Conservation (phyloP, 2,113 vertebrate genomes). For the Steatornis caripensis region DNA sequence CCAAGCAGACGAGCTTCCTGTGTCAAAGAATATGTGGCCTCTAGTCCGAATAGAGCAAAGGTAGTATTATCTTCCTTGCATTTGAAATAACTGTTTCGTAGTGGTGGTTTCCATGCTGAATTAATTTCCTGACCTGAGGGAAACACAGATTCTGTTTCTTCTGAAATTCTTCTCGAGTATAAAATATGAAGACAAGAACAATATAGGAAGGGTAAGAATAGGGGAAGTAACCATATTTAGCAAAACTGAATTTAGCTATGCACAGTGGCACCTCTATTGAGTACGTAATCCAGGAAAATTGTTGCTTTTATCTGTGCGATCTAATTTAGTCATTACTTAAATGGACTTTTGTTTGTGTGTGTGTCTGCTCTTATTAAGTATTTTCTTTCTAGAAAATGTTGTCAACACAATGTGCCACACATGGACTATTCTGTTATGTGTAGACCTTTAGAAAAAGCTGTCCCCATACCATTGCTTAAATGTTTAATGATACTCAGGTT, state of each 20-base stretch:
- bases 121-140: slow-evolving; percentile 62
- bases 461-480: not conserved
- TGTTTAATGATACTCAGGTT: not conserved
- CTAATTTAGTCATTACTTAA: not conserved
- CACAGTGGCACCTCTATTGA: not conserved
- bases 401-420: not conserved
- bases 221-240: not conserved
- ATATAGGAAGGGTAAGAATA: not conserved
- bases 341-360: not conserved
- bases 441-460: not conserved
- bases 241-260: not conserved
- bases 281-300: not conserved
- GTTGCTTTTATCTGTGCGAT: not conserved
- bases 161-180: slow-evolving; percentile 29
- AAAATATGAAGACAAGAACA: slow-evolving; percentile 3
- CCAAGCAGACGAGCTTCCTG: not conserved
- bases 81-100: slow-evolving; percentile 52
- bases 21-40: not conserved
- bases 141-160: slow-evolving; percentile 34
- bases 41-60: not conserved
- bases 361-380: not conserved
- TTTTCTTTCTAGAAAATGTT: not conserved
- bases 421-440: not conserved
- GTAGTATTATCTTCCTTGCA: not conserved
- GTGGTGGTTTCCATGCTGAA: slow-evolving; percentile 33